Percentiles rank a stretch among this genome's conserved stretches.
phyloP scores from a whole-genome alignment of 2,797 vertebrate genomes.

The Crenichthys baileyi region DNA sequence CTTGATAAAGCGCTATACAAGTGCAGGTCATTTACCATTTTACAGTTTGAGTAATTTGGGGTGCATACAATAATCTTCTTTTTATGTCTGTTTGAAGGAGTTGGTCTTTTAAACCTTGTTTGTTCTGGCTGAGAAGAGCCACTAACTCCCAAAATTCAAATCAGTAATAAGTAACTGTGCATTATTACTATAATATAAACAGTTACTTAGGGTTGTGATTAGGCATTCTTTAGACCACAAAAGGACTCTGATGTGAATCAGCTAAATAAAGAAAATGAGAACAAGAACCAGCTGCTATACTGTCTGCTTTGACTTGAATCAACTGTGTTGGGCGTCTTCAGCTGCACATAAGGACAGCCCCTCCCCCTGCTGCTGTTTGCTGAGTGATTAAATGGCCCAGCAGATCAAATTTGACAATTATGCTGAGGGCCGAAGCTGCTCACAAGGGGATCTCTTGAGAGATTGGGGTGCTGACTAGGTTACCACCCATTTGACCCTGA shows the following conservation, averaged over 20 bases:
- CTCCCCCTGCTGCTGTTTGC: constrained; percentile 29
- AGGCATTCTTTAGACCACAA: constrained; percentile 21
- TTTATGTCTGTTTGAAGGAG: background rate
- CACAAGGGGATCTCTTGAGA: constrained; percentile 57
- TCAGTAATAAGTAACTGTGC: constrained; percentile 15
- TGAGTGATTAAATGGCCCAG: constrained; percentile 72
- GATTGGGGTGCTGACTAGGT: constrained; percentile 69
- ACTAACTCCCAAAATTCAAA: background rate
- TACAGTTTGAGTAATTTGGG: background rate
- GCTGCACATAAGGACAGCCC: constrained; percentile 67
- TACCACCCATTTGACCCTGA: constrained; percentile 58
- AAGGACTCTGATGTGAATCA: constrained; percentile 14
- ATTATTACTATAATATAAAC: constrained; percentile 21
- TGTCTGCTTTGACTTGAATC: constrained; percentile 21
- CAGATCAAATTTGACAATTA: constrained; percentile 66
- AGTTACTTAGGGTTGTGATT: constrained; percentile 6
- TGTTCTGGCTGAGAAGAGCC: background rate
- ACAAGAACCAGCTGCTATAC: constrained; percentile 59
- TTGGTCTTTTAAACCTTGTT: constrained; percentile 1
- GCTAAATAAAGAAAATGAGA: constrained; percentile 32
- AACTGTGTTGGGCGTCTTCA: constrained; percentile 59
- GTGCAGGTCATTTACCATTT: too few relatives aligned
- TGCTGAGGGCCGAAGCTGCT: constrained; percentile 47
- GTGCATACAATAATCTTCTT: background rate
- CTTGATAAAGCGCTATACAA: too few relatives aligned